A percentile compares a stretch with the other conserved stretches of the same genome.
These are phyloP conservation scores for Drosophila peninsularis DNA, from an alignment of 2,888 invertebrate species.

Conservation along the genomic window DNA sequence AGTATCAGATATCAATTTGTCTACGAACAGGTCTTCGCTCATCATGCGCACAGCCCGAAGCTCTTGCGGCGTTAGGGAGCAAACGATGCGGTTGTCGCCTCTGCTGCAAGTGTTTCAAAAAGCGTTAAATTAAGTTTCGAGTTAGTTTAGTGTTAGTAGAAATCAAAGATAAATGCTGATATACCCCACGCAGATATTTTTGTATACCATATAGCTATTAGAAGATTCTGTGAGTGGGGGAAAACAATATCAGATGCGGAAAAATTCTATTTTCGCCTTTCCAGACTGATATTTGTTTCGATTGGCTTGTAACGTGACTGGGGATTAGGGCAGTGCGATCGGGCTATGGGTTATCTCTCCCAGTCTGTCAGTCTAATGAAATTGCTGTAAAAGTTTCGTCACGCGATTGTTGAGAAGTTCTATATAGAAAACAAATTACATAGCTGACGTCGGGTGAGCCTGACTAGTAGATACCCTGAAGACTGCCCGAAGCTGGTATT, in stretches of 20 bases:
- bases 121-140: slow-evolving; percentile 4
- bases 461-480: background rate
- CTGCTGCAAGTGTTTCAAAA: slow-evolving; percentile 48
- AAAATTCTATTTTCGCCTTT: background rate
- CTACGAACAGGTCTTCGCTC: slow-evolving; percentile 74
- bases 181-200: background rate
- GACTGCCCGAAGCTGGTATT: background rate
- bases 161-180: background rate
- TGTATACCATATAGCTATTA: no score
- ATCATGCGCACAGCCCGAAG: slow-evolving; percentile 58
- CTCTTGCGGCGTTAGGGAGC: slow-evolving; percentile 59
- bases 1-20: slow-evolving; percentile 21
- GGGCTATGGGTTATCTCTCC: background rate
- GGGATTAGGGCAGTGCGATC: background rate
- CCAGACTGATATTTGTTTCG: background rate
- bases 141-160: background rate
- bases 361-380: background rate
- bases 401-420: background rate
- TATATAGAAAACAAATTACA: background rate
- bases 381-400: slow-evolving; percentile 8
- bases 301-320: background rate
- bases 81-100: slow-evolving; percentile 35
- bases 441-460: no score
- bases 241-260: background rate
- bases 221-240: no score